Base-by-base conservation (phyloP, 1,140 invertebrate species). In the Camponotus vicinus region DNA sequence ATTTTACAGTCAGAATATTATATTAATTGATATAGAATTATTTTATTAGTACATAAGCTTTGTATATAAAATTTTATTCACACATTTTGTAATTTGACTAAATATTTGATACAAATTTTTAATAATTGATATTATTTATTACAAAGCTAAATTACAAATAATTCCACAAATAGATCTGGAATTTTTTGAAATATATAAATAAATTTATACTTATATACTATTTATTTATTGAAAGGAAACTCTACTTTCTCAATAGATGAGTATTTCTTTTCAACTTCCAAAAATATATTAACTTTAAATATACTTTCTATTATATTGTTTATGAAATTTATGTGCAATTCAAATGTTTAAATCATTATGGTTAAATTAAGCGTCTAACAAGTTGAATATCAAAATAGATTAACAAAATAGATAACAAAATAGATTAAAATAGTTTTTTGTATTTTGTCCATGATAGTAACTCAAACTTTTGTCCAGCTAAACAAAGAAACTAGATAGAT, bases 111-210 rank as follows among this genome's bases (percentile, higher is more conserved):
- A 69, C 4, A 67, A 32, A 73, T 34, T 61, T 5, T 59, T 73
- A 85, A 63, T 88, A 70, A 88, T 83, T 80, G 73, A 83, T 59
- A 49, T 64, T 87, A 88, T 45, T 75, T 45, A 45, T 11, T 67
- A 27, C 27, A 27, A 34, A 64, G 42, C 63, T 32, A 52, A 80
- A 80, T 63, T 55, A 45, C 21, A 61, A 21, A 57, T 70, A 21
- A 45, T 32, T 18, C 52, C 34, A 77, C 11, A 70, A 11, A 52
- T 15, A 85, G 45, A n/a, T 73, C 49, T 85, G 61, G 61, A 9
- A 67, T 88, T 79, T 71, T 86, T 87, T 78, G 3, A 76, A 32
- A 77, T 70, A 77, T 55, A 59, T 49, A 27, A 27, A 71, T 27
- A 57, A 63, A 80, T 69, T 49, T 49, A 55, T 85, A 66, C 84